Evolutionary conservation across 2,113 vertebrate species (phyloP).

Genomic region (Laticauda colubrina): DNA sequence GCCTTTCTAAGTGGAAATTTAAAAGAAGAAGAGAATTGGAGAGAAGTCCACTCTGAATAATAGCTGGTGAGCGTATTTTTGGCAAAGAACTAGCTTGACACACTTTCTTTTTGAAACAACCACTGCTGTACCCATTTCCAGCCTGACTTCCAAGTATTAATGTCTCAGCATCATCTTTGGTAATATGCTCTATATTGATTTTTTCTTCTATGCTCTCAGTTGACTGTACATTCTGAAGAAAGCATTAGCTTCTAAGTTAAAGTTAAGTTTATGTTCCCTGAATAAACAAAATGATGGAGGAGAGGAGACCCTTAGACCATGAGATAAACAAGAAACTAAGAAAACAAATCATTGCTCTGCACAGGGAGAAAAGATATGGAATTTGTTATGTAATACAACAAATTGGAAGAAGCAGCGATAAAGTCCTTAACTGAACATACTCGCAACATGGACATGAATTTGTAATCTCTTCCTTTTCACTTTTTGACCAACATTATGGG

Average conservation of each 20-base stretch:
- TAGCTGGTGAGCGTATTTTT: slow-evolving; percentile 1
- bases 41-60: not conserved
- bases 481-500: not conserved
- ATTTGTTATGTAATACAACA: not conserved
- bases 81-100: not conserved
- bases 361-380: slow-evolving; percentile 27
- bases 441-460: not conserved
- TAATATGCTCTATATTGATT: slow-evolving; percentile 72
- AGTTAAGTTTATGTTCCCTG: slow-evolving; percentile 69
- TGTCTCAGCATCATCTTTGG: slow-evolving; percentile 62
- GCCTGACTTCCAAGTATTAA: slow-evolving; percentile 65
- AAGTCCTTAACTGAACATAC: not conserved
- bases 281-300: slow-evolving; percentile 62
- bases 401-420: not conserved
- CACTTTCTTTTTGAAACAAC: slow-evolving; percentile 39
- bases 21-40: not conserved
- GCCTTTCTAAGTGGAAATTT: not conserved
- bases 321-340: slow-evolving; percentile 41
- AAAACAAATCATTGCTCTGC: slow-evolving; percentile 35
- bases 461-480: not conserved
- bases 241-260: slow-evolving; percentile 73
- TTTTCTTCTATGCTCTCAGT: slow-evolving; percentile 66
- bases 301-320: slow-evolving; percentile 24
- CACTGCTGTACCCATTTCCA: slow-evolving; percentile 57
- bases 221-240: slow-evolving; percentile 70